Evolutionary conservation across 2,888 invertebrate species (phyloP).

Genomic region (Pollenia angustigena): DNA sequence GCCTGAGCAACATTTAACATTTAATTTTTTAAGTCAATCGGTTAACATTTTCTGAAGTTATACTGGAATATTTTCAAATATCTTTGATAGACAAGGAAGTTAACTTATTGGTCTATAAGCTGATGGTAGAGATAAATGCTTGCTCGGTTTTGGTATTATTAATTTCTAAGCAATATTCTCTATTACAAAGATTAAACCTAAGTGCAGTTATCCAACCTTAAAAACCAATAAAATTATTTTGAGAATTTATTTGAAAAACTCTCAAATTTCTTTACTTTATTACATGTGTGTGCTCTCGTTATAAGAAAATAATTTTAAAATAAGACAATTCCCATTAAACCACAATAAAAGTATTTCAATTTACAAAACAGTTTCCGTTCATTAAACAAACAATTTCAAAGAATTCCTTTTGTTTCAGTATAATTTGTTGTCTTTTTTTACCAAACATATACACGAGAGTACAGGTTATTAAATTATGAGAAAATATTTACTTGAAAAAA

Average conservation of each 20-base stretch:
- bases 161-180: too few relatives aligned
- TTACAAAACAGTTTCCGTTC: constrained; percentile 59
- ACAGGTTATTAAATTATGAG: constrained; percentile 72
- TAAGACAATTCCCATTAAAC: constrained; percentile 56
- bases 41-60: too few relatives aligned
- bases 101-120: too few relatives aligned
- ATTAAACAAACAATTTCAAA: constrained; percentile 63
- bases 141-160: too few relatives aligned
- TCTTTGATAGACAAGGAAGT: too few relatives aligned
- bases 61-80: too few relatives aligned
- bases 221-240: too few relatives aligned
- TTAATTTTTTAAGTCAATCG: too few relatives aligned
- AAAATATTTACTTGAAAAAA: constrained; percentile 67
- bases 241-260: constrained; percentile 16
- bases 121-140: too few relatives aligned
- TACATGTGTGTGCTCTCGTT: not conserved
- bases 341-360: constrained; percentile 25
- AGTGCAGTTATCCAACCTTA: too few relatives aligned
- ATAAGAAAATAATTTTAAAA: constrained; percentile 47
- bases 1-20: too few relatives aligned
- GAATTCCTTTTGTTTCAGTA: constrained; percentile 58
- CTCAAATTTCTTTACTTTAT: constrained; percentile 10
- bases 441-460: not conserved
- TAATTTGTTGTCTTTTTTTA: constrained; percentile 19
- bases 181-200: too few relatives aligned